phyloP scores from a whole-genome alignment of 2,113 vertebrate genomes.

The Neotoma lepida region DNA sequence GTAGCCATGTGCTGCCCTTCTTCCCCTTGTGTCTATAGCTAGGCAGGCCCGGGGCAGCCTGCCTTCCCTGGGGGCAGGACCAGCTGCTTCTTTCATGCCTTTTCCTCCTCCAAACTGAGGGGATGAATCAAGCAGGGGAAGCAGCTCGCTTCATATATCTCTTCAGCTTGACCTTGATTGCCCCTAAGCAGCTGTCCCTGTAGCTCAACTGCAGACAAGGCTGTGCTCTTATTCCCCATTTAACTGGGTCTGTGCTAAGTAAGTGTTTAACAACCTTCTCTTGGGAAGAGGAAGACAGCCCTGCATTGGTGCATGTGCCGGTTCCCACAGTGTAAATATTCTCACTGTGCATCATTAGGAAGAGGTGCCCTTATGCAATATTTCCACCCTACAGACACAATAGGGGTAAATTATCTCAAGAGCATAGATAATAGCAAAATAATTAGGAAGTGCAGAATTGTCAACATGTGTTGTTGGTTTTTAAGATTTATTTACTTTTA shows the following conservation, averaged over 20 bases:
- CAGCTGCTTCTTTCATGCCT: neutral
- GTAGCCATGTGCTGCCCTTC: neutral
- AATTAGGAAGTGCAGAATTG: neutral
- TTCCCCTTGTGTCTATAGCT: neutral
- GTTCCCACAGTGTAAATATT: neutral
- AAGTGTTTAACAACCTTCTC: neutral
- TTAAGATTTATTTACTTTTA: neutral
- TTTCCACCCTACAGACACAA: neutral
- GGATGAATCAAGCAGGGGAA: neutral
- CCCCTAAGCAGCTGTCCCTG: neutral
- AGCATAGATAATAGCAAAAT: neutral
- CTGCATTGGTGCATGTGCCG: neutral
- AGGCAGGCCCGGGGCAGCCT: neutral
- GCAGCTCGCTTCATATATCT: neutral
- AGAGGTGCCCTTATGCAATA: neutral
- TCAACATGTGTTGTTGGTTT: neutral
- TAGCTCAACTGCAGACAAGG: neutral
- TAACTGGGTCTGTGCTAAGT: neutral
- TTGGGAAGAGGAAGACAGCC: neutral
- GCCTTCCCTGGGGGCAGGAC: fast-evolving
- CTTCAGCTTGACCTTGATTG: neutral
- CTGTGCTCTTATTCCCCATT: neutral
- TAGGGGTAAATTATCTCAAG: neutral
- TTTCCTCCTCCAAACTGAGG: neutral
- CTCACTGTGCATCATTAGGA: neutral